Evolutionary conservation across 2,888 invertebrate genomes (phyloP).

Genomic region (Peribatodes rhomboidaria): DNA sequence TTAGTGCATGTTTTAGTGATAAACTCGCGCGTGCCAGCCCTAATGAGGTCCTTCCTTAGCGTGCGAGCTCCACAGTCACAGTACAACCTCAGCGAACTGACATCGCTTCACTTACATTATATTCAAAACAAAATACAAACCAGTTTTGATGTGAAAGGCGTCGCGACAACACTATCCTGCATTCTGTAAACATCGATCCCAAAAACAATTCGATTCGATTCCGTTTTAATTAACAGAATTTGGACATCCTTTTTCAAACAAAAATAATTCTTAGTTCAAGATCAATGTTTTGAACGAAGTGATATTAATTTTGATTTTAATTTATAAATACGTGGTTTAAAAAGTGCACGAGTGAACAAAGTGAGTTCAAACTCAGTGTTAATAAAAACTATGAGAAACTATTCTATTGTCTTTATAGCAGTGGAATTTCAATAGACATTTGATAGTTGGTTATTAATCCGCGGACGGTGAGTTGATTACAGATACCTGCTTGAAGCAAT

Average conservation of each 20-base stretch:
- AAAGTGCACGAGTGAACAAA: slow-evolving; percentile 7
- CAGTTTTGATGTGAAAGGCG: slow-evolving; percentile 33
- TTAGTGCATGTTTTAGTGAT: background rate
- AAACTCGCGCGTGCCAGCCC: slow-evolving; percentile 16
- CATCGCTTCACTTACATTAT: slow-evolving; percentile 23
- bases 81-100: slow-evolving; percentile 17
- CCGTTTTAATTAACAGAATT: background rate
- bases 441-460: slow-evolving; percentile 29
- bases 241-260: background rate
- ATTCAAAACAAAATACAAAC: slow-evolving; percentile 18
- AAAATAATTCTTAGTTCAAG: too few species aligned
- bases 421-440: slow-evolving; percentile 27
- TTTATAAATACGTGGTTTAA: background rate
- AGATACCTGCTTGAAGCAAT: slow-evolving; percentile 9
- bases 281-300: too few species aligned
- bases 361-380: background rate
- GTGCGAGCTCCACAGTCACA: slow-evolving; percentile 28
- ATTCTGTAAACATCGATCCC: background rate
- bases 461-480: slow-evolving; percentile 16
- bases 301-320: background rate
- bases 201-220: background rate
- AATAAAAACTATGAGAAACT: slow-evolving; percentile 9
- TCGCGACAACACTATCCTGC: slow-evolving; percentile 10
- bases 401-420: slow-evolving; percentile 18
- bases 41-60: slow-evolving; percentile 25